Percentiles rank a stretch among this genome's conserved stretches.
Conservation (phyloP, 2,113 vertebrate genomes). For the Hiodon tergisus region DNA sequence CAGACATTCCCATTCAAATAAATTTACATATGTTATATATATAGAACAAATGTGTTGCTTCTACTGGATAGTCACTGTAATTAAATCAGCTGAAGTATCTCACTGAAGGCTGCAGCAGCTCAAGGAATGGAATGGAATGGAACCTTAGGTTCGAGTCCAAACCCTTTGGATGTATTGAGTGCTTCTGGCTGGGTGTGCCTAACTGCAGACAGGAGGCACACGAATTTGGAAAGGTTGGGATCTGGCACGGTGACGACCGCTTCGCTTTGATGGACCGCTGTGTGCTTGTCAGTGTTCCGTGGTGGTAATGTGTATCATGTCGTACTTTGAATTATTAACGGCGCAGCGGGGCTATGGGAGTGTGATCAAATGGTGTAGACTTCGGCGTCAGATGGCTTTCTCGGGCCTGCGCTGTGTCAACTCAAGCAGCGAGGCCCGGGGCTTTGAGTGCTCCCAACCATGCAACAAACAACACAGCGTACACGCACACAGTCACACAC, state of each 20-base stretch:
- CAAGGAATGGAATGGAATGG: neutral
- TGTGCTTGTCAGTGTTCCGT: neutral
- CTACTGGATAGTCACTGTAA: no score
- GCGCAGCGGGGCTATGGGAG: neutral
- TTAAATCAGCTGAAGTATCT: no score
- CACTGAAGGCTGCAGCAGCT: neutral
- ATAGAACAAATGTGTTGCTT: no score
- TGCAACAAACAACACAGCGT: no score
- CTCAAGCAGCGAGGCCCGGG: neutral
- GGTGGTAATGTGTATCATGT: slow-evolving; percentile 7
- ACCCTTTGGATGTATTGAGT: neutral
- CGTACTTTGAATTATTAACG: neutral
- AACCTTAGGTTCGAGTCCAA: no score
- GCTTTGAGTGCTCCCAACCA: no score
- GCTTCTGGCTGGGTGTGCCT: slow-evolving; percentile 14
- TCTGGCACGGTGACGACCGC: no score
- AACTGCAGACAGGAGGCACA: slow-evolving; percentile 12
- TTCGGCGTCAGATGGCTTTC: neutral
- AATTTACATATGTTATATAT: no score
- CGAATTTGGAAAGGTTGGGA: neutral
- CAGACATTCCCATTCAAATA: no score
- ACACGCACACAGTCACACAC: neutral
- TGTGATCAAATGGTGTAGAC: neutral
- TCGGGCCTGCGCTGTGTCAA: neutral
- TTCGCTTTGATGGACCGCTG: neutral